Base-by-base conservation (phyloP, 2,797 vertebrate species). In the Myotis pilosus region DNA sequence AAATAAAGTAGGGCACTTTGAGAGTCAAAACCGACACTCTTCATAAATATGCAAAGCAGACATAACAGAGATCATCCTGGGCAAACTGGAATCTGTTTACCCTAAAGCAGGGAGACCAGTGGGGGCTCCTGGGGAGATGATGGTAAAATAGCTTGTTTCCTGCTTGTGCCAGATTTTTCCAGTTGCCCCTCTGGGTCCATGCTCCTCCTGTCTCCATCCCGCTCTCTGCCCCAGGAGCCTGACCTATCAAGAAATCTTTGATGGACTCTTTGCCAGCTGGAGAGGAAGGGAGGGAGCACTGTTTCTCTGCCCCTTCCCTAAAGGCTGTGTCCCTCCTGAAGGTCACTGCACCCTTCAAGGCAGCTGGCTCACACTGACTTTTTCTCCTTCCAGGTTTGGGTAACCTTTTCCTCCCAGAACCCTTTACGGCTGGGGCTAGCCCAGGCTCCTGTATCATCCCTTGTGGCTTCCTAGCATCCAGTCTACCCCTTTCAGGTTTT, bases 321-420 rank as follows among this genome's bases (percentile, higher is more conserved):
- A 60, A 64, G 57, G 30, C 68, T 64, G 8, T 22, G 5, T 36
- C 16, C 57, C 7, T 53, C 15, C 3, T 13, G 19, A 60, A 74
- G 16, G 28, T n/a, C 62, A 62, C n/a, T 38, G 30, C 8, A 64
- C 5, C 25, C 30, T 83, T 72, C 28, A 22, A 53, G 20, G 15
- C 0, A 69, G n/a, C 17, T 66, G 79, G 53, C 25, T 38, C 5
- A 2, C 4, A 0, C 16, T 0, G 19, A 33, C 10, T 41, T 8
- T 64, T 68, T 69, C 33, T 79, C 23, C 30, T 93, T 85, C 6
- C 16, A 41, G 44, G 8, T 79, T 74, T 57, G 88, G 13, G 20
- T 25, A 74, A n/a, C 16, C 47, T 84, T 92, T 51, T 16, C 28
- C 13, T 71, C 30, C 10, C 0, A 1, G 3, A 2, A 74, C 25